Conservation (phyloP, 2,888 invertebrate species). For the Caenorhabditis japonica region DNA sequence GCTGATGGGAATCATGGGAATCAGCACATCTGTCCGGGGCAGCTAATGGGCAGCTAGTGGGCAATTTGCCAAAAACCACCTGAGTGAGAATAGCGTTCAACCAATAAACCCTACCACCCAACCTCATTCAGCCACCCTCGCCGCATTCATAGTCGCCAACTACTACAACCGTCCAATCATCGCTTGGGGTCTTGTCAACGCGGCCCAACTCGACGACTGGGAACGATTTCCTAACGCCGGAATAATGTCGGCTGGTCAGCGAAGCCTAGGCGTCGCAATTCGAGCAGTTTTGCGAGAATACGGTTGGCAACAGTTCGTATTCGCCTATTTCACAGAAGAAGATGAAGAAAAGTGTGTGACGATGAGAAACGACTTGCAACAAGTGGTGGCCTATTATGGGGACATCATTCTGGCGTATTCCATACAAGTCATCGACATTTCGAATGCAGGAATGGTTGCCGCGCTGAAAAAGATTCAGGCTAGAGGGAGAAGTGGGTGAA, state of each 20-base stretch:
- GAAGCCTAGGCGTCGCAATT: slow-evolving; percentile 61
- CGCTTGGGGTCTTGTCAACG: slow-evolving; percentile 54
- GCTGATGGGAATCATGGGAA: no score
- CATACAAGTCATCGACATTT: slow-evolving; percentile 34
- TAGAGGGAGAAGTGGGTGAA: slow-evolving; percentile 42
- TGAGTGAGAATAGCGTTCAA: no score
- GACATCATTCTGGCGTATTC: slow-evolving; percentile 40
- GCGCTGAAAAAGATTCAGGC: slow-evolving; percentile 34
- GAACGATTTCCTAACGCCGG: slow-evolving; percentile 52
- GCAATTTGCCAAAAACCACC: no score
- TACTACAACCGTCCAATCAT: slow-evolving; percentile 58
- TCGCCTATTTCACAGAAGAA: slow-evolving; percentile 60
- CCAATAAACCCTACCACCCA: no score
- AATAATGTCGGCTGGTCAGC: slow-evolving; percentile 50
- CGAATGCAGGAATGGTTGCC: slow-evolving; percentile 33
- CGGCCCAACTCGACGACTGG: slow-evolving; percentile 40
- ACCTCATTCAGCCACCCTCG: slow-evolving; percentile 60
- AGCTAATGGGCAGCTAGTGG: no score
- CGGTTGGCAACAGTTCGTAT: slow-evolving; percentile 63
- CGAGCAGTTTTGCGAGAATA: slow-evolving; percentile 54
- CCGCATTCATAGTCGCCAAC: slow-evolving; percentile 48
- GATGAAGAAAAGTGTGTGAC: slow-evolving; percentile 60
- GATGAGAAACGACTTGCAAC: slow-evolving; percentile 59
- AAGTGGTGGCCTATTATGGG: slow-evolving; percentile 32
- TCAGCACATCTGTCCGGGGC: no score